Percentiles rank a stretch among this genome's conserved stretches.
Conservation (phyloP, 2,888 invertebrate genomes). For the Ichneumon xanthorius region DNA sequence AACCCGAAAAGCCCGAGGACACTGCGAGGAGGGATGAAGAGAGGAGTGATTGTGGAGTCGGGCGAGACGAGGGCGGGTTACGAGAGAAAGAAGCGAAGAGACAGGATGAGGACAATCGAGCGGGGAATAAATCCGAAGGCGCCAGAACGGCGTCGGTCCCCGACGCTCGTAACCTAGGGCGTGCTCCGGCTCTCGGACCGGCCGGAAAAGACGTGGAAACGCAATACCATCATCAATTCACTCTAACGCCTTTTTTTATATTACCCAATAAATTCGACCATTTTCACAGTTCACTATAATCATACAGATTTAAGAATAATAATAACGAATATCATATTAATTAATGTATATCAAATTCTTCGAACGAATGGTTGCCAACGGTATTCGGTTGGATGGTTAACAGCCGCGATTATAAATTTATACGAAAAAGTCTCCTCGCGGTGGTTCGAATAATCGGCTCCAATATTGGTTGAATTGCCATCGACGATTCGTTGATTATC, state of each 20-base stretch:
- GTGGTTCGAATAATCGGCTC: conserved; percentile 33
- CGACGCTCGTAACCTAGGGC: conserved; percentile 59
- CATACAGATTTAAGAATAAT: not conserved
- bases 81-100: conserved; percentile 41
- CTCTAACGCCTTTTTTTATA: conserved; percentile 24
- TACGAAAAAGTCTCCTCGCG: not conserved
- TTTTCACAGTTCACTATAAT: conserved; percentile 10
- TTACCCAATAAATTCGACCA: not conserved
- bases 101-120: conserved; percentile 60
- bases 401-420: not conserved
- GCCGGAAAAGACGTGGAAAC: conserved; percentile 45
- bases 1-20: conserved; percentile 73
- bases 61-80: conserved; percentile 36
- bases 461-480: conserved; percentile 19
- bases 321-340: too few relatives aligned
- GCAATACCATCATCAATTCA: conserved; percentile 31
- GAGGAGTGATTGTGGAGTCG: conserved; percentile 49
- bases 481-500: conserved; percentile 32
- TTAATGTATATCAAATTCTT: too few relatives aligned
- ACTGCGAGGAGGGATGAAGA: conserved; percentile 51
- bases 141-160: conserved; percentile 79
- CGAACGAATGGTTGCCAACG: not conserved
- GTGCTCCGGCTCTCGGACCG: conserved; percentile 20
- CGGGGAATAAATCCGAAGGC: conserved; percentile 76
- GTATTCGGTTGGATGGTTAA: not conserved